Evolutionary conservation across 2,113 vertebrate genomes (phyloP).

Genomic region (Oncorhynchus kisutch): DNA sequence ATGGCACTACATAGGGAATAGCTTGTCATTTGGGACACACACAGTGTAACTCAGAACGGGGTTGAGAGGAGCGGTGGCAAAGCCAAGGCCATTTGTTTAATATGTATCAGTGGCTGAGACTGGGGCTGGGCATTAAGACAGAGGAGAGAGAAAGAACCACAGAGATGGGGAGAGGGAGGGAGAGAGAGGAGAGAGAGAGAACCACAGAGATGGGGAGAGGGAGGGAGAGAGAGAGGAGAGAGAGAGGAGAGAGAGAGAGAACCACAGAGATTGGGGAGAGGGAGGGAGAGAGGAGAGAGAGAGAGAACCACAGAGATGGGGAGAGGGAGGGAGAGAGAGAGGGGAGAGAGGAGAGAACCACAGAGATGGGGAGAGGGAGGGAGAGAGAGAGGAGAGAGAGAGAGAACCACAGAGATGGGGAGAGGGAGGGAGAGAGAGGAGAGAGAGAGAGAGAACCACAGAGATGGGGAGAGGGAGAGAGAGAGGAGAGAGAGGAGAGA

Average conservation of each 20-base stretch:
- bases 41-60: not conserved
- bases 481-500: not conserved
- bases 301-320: conserved; percentile 17
- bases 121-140: not conserved
- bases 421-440: no score
- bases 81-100: conserved; percentile 38
- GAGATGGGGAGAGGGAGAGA: not conserved
- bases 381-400: not conserved
- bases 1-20: no score
- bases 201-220: not conserved
- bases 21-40: no score
- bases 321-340: no score
- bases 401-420: conserved; percentile 14
- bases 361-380: not conserved
- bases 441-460: conserved; percentile 15
- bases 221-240: no score
- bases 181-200: not conserved
- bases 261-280: not conserved
- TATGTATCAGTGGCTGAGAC: conserved; percentile 32
- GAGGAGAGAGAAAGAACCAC: conserved; percentile 16
- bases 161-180: not conserved
- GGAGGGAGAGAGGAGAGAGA: not conserved
- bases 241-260: conserved; percentile 18
- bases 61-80: conserved; percentile 6
- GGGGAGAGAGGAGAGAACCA: conserved; percentile 13